A percentile compares a stretch with the other conserved stretches of the same genome.
phyloP scores from a whole-genome alignment of 1,140 invertebrate species.

The Trachelipus rathkii region DNA sequence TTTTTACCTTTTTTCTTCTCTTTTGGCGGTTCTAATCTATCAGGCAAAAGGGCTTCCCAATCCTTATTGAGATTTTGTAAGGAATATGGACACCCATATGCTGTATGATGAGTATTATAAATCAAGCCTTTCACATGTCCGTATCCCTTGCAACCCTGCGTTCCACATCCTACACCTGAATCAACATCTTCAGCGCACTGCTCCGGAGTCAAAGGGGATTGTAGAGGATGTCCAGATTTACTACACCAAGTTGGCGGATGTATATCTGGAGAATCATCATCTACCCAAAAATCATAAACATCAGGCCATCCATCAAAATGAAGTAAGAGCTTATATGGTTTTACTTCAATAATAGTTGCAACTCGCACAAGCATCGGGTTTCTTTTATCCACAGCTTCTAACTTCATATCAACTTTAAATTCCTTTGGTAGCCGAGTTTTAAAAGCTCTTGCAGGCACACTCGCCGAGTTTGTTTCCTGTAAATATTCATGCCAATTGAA shows the following conservation, averaged over 20 bases:
- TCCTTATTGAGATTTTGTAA: conserved; percentile 63
- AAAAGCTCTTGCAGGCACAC: conserved; percentile 79
- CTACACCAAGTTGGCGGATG: conserved; percentile 87
- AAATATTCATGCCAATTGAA: conserved; percentile 86
- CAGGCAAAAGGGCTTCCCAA: conserved; percentile 49
- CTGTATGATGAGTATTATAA: conserved; percentile 68
- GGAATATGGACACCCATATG: conserved; percentile 80
- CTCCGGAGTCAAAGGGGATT: conserved; percentile 59
- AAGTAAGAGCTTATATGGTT: conserved; percentile 57
- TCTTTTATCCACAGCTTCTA: conserved; percentile 85
- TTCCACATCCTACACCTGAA: conserved; percentile 61
- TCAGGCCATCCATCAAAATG: conserved; percentile 88
- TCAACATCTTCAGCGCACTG: conserved; percentile 57
- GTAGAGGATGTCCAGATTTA: conserved; percentile 78
- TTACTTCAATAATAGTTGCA: conserved; percentile 72
- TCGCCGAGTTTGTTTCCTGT: conserved; percentile 65
- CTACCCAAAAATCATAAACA: conserved; percentile 80
- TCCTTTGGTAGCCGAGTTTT: conserved; percentile 68
- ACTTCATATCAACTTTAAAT: conserved; percentile 82
- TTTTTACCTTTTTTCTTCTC: conserved; percentile 42
- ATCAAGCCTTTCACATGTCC: conserved; percentile 72
- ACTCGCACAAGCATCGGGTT: conserved; percentile 78
- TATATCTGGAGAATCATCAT: conserved; percentile 83
- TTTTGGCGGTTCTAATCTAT: conserved; percentile 26
- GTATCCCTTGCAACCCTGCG: conserved; percentile 70